phyloP scores from a whole-genome alignment of 2,888 invertebrate genomes.

The Euphydryas editha region DNA sequence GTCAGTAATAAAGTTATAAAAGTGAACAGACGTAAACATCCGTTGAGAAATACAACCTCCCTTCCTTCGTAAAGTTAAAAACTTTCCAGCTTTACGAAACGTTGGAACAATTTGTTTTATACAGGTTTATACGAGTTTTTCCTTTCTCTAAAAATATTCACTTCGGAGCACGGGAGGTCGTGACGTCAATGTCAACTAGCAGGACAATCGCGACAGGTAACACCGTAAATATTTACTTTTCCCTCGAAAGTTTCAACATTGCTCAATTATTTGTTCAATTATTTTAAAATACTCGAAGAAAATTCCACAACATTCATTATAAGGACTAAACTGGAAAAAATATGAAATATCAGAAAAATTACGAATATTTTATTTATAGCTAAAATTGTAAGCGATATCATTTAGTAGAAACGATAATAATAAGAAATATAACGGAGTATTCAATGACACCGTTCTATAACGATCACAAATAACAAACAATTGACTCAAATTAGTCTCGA shows the following conservation, averaged over 20 bases:
- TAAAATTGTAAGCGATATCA: neutral
- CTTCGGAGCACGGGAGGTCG: slow-evolving; percentile 30
- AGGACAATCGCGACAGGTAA: slow-evolving; percentile 47
- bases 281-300: slow-evolving; percentile 29
- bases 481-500: neutral
- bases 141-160: slow-evolving; percentile 38
- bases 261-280: slow-evolving; percentile 36
- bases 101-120: slow-evolving; percentile 63
- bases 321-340: too few relatives aligned
- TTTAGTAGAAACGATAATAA: neutral
- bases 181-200: slow-evolving; percentile 53
- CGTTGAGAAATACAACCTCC: slow-evolving; percentile 33
- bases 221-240: slow-evolving; percentile 53
- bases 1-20: slow-evolving; percentile 32
- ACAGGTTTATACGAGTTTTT: slow-evolving; percentile 48
- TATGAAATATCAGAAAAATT: too few relatives aligned
- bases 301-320: neutral
- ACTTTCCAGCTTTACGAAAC: slow-evolving; percentile 55
- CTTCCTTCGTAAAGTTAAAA: slow-evolving; percentile 44
- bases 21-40: slow-evolving; percentile 41
- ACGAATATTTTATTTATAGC: too few relatives aligned
- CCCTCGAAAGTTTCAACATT: slow-evolving; percentile 41
- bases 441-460: neutral
- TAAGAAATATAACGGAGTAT: neutral
- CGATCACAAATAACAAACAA: neutral